Evolutionary conservation across 1,140 invertebrate species (phyloP).

Genomic region (Cydia strobilella): DNA sequence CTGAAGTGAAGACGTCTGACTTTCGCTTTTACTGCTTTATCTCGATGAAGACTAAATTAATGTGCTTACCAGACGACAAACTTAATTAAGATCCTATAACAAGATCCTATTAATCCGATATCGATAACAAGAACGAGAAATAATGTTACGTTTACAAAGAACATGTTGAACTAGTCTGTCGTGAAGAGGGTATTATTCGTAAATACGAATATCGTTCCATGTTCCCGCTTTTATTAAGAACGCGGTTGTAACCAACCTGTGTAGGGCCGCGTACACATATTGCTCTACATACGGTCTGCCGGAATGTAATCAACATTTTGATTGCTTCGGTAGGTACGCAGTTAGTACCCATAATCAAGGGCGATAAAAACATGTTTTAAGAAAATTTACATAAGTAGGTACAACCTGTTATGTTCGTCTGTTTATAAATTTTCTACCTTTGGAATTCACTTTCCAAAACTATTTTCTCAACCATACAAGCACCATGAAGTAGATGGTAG

Average conservation of each 20-base stretch:
- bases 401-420: no score
- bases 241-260: slow-evolving; percentile 27
- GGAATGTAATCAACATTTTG: slow-evolving; percentile 29
- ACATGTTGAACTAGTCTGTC: slow-evolving; percentile 13
- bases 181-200: slow-evolving; percentile 10
- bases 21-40: neutral
- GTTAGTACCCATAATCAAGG: neutral
- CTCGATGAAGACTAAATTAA: slow-evolving; percentile 12
- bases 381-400: no score
- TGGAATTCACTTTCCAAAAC: no score
- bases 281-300: neutral
- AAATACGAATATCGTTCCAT: slow-evolving; percentile 27
- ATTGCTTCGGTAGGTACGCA: slow-evolving; percentile 6
- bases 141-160: slow-evolving; percentile 28
- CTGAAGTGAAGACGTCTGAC: neutral
- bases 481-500: no score
- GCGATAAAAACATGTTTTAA: neutral
- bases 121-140: slow-evolving; percentile 26
- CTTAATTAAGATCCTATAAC: slow-evolving; percentile 30
- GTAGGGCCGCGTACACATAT: slow-evolving; percentile 11
- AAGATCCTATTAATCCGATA: slow-evolving; percentile 30
- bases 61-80: slow-evolving; percentile 28
- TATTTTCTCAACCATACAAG: no score
- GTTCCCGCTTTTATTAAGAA: slow-evolving; percentile 30
- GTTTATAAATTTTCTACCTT: no score